Percentiles rank a stretch among this genome's conserved stretches.
Conservation (phyloP, 2,113 vertebrate genomes). For the Sisor rabdophorus region DNA sequence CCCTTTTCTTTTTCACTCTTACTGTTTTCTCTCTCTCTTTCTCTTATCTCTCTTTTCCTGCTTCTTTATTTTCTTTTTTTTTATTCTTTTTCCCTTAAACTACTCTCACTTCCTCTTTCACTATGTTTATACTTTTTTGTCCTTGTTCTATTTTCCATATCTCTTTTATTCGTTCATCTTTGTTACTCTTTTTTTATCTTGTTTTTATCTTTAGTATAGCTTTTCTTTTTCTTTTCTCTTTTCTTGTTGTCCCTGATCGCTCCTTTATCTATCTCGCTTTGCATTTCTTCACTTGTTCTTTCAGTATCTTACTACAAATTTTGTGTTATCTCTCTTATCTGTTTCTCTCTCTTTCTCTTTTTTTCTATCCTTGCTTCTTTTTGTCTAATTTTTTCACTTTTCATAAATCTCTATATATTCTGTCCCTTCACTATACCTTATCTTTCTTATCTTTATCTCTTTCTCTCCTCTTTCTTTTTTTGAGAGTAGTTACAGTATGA, state of each 20-base stretch:
- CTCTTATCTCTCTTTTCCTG: conserved; percentile 41
- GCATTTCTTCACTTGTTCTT: neutral
- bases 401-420: neutral
- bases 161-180: no score
- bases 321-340: neutral
- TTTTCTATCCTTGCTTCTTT: neutral
- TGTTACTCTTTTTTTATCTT: no score
- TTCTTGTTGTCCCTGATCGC: no score
- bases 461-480: conserved; percentile 15
- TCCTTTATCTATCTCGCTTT: neutral
- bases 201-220: no score
- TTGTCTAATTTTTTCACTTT: neutral
- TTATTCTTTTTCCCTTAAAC: neutral
- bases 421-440: no score
- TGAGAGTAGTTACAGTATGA: conserved; percentile 43
- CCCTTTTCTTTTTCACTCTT: conserved; percentile 42
- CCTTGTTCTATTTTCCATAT: no score
- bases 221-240: no score
- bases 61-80: conserved; percentile 16
- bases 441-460: conserved; percentile 15
- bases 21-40: conserved; percentile 31
- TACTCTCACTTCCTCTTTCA: neutral
- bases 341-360: conserved; percentile 2
- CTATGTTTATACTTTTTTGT: no score
- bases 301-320: neutral